Base-by-base conservation (phyloP, 2,888 invertebrate species). In the Himalopsyche kuldschensis region DNA sequence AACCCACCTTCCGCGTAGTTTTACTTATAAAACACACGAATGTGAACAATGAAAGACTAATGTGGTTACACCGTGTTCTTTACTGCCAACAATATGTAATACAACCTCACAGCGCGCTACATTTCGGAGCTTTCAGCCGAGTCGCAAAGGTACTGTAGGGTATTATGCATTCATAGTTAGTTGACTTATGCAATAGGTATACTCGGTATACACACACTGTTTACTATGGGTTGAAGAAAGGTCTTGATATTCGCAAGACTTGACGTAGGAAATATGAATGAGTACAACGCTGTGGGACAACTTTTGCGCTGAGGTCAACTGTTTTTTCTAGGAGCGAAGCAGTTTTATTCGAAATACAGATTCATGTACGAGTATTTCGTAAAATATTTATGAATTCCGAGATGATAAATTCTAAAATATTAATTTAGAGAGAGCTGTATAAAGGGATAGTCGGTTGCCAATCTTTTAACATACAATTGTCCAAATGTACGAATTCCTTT, bases 1-100 rank as follows among this genome's bases (percentile, higher is more conserved):
- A 75, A 80, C 75, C 46, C 46, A 80, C 75, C 78, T 80, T 75
- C 75, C 46, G 75, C 30, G 63, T 69, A 69, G 35, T 47, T 75
- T 47, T 30, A 76, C 75, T 41, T 47, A 75, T 41, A 30, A 75
- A 46, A 46, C 20, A 20, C 75, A 69, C 30, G 41, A 75, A 41
- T 69, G 55, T 30, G 75, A n/a, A 84, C 84, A 84, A 84, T 84
- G 84, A 84, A 82, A 79, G 76, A 82, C 82, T 82, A 79, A 82
- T 84, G 84, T 78, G 41, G 77, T 78, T 81, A 75, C 27, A 69
- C 69, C 69, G 27, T 69, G 69, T 69, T 69, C 27, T 30, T 69
- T 69, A 69, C 20, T 69, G 69, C 69, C 69, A 27, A 69, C 69
- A 69, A 15, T 69, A 69, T 69, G 69, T 69, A 27, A 69, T 69